These are phyloP conservation scores for Gallirallus australis DNA, from an alignment of 2,797 vertebrate species.

Conservation along the genomic window DNA sequence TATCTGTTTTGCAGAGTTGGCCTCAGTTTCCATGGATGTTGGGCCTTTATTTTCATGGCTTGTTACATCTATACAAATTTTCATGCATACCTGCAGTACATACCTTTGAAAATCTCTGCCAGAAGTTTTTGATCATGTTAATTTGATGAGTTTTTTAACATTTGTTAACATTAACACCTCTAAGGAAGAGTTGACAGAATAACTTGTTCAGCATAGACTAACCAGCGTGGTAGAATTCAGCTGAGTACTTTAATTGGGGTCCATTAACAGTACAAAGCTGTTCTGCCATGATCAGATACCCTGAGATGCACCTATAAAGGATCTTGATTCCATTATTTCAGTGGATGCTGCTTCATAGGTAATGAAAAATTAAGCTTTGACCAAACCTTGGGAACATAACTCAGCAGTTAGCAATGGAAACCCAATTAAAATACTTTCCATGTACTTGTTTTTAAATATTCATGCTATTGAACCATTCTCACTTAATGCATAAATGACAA, in stretches of 20 bases:
- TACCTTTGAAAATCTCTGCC: neutral
- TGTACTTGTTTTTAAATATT: constrained; percentile 78
- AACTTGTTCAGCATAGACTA: neutral
- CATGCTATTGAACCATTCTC: constrained; percentile 72
- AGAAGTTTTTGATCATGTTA: neutral
- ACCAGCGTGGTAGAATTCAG: neutral
- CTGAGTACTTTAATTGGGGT: constrained; percentile 7
- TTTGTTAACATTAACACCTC: neutral
- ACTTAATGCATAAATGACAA: constrained; percentile 80
- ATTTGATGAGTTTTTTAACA: accelerated
- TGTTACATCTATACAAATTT: neutral
- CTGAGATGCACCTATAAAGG: constrained; percentile 33
- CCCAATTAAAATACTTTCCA: constrained; percentile 63
- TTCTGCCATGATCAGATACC: constrained; percentile 32
- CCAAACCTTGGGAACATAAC: constrained; percentile 60
- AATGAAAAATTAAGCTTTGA: constrained; percentile 71
- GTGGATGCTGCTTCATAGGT: constrained; percentile 35
- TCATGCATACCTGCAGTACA: neutral
- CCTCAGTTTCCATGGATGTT: neutral
- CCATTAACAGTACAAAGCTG: constrained; percentile 34
- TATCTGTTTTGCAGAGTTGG: neutral
- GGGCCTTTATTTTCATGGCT: neutral
- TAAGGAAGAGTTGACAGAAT: neutral
- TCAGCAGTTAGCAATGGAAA: constrained; percentile 66
- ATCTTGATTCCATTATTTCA: constrained; percentile 63